phyloP scores from a whole-genome alignment of 2,888 invertebrate species.

The Phyto melanocephala region DNA sequence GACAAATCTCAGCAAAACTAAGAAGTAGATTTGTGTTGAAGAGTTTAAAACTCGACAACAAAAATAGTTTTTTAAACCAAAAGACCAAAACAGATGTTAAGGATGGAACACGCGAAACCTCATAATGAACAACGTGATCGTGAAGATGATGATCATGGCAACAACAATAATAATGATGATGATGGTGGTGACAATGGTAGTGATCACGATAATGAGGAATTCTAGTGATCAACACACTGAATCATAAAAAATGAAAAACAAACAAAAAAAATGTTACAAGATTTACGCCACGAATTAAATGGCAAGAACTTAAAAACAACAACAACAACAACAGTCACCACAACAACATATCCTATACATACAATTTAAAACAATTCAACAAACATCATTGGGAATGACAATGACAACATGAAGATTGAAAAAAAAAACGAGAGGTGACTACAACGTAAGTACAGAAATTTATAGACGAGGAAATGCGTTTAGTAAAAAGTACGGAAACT shows the following conservation, averaged over 20 bases:
- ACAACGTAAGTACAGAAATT: not conserved
- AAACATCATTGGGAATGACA: constrained; percentile 46
- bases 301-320: constrained; percentile 37
- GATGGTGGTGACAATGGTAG: constrained; percentile 13
- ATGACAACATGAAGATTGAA: constrained; percentile 35
- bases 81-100: constrained; percentile 51
- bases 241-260: constrained; percentile 19
- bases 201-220: constrained; percentile 46
- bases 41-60: constrained; percentile 21
- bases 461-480: constrained; percentile 27
- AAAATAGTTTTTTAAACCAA: constrained; percentile 20
- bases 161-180: not conserved
- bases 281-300: constrained; percentile 65
- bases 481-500: not conserved
- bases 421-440: constrained; percentile 1
- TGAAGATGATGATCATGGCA: constrained; percentile 12
- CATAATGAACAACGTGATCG: constrained; percentile 29
- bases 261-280: constrained; percentile 57
- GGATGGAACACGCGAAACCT: constrained; percentile 36
- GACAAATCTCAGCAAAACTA: constrained; percentile 36
- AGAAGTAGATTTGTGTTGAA: constrained; percentile 31
- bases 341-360: not conserved
- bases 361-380: constrained; percentile 18
- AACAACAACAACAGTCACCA: constrained; percentile 12
- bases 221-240: constrained; percentile 45